A percentile compares a stretch with the other conserved stretches of the same genome.
phyloP scores from a whole-genome alignment of 2,797 vertebrate genomes.

The Pseudotriccus pelzelni region DNA sequence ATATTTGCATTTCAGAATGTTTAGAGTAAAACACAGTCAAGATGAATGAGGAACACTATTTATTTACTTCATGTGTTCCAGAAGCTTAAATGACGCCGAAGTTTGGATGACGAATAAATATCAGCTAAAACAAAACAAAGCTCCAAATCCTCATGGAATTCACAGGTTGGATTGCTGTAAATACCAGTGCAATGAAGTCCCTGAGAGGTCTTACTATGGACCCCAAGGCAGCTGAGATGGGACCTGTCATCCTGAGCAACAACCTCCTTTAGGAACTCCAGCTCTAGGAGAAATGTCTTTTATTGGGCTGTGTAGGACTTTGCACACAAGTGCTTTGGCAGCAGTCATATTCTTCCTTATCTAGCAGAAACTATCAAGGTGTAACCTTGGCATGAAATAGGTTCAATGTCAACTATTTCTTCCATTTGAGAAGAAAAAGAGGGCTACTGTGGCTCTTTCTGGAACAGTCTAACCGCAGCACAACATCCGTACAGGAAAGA shows the following conservation, averaged over 20 bases:
- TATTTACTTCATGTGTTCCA: background rate
- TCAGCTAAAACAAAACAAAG: background rate
- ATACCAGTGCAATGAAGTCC: background rate
- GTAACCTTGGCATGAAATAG: background rate
- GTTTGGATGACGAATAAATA: background rate
- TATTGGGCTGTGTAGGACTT: background rate
- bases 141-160: background rate
- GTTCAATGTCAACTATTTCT: background rate
- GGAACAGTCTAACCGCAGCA: background rate
- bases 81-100: background rate
- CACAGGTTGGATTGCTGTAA: background rate
- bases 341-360: background rate
- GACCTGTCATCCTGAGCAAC: background rate
- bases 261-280: background rate
- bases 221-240: background rate
- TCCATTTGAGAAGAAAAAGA: background rate
- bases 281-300: background rate
- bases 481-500: background rate
- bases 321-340: background rate
- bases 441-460: background rate
- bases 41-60: background rate
- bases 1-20: background rate
- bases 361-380: background rate
- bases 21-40: background rate
- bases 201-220: background rate